Conservation (phyloP, 1,140 invertebrate genomes). For the Zaprionus camerounensis region DNA sequence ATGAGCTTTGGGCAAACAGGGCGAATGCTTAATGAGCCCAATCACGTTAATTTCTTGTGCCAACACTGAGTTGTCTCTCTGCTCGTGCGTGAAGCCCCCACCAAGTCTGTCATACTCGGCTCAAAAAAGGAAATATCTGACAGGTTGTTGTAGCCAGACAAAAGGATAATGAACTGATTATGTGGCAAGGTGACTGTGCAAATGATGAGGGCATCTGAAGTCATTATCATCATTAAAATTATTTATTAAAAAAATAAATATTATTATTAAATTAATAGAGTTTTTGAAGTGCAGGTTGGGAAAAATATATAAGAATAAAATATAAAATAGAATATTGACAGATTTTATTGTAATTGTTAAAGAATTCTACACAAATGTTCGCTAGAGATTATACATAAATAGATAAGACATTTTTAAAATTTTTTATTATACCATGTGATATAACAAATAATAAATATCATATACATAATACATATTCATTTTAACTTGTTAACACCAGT, state of each 20-base stretch:
- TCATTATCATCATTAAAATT: background rate
- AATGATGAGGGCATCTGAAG: background rate
- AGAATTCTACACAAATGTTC: background rate
- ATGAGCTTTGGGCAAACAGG: conserved; percentile 55
- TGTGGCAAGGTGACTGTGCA: conserved; percentile 15
- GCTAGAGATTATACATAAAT: background rate
- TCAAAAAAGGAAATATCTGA: background rate
- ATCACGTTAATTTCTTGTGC: conserved; percentile 75
- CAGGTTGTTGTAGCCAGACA: conserved; percentile 29
- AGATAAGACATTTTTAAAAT: no score
- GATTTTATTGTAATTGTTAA: background rate
- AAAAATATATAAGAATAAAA: background rate
- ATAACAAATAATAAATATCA: no score
- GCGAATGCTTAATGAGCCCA: conserved; percentile 75
- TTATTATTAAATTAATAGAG: background rate
- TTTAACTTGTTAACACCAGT: no score
- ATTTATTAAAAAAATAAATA: background rate
- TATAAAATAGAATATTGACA: no score
- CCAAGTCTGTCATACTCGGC: no score
- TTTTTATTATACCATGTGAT: no score
- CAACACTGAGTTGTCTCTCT: conserved; percentile 54
- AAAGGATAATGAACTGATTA: conserved; percentile 43
- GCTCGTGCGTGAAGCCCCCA: conserved; percentile 58
- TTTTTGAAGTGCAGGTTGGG: background rate
- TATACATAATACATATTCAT: no score